Evolutionary conservation across 1,140 invertebrate species (phyloP).

Genomic region (Lamellibrachia luymesi): DNA sequence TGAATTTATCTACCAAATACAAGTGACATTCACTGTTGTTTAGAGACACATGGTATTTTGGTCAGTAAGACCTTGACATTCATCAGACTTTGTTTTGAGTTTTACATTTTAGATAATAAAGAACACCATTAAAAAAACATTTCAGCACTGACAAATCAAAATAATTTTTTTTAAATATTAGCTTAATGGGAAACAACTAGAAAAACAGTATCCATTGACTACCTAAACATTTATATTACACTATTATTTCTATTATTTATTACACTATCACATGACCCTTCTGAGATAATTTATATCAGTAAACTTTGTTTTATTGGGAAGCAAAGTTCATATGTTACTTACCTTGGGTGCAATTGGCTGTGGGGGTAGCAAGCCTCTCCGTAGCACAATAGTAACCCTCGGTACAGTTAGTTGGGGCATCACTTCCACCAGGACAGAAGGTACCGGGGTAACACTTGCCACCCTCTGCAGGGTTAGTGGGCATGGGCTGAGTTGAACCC

Average conservation of each 20-base stretch:
- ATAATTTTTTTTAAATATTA: no score
- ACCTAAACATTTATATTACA: constrained; percentile 7
- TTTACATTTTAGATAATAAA: not conserved
- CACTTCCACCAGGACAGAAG: constrained; percentile 47
- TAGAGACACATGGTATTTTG: not conserved
- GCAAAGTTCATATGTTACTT: constrained; percentile 12
- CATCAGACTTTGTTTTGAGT: no score
- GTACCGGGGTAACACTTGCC: constrained; percentile 41
- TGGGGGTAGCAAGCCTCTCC: constrained; percentile 36
- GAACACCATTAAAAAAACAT: not conserved
- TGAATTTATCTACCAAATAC: not conserved
- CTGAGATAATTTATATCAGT: not conserved
- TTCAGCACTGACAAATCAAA: not conserved
- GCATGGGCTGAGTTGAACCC: constrained; percentile 38
- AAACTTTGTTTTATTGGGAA: not conserved
- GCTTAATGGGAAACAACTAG: not conserved
- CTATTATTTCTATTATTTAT: not conserved
- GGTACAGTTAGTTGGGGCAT: constrained; percentile 39
- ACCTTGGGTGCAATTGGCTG: constrained; percentile 47
- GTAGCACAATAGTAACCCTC: constrained; percentile 42
- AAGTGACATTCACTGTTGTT: not conserved
- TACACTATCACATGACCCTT: not conserved
- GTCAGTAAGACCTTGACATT: no score
- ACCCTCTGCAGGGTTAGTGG: constrained; percentile 39
- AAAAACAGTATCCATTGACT: not conserved